Conservation (phyloP, 2,888 invertebrate genomes). For the Temnothorax rugatulus region DNA sequence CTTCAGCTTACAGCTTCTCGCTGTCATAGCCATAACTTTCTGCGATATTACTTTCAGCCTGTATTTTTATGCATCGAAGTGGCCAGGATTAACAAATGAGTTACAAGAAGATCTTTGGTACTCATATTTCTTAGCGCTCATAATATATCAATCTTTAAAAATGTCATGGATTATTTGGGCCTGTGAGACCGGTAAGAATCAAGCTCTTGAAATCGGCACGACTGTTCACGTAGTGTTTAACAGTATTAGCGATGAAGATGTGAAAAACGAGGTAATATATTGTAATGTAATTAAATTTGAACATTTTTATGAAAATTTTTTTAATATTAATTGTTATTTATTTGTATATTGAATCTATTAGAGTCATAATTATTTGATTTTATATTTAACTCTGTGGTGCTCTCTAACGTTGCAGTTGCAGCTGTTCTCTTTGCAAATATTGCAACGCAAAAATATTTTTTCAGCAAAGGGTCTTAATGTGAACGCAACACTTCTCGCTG, state of each 20-base stretch:
- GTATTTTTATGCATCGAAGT: background rate
- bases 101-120: background rate
- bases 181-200: background rate
- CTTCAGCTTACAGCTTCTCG: slow-evolving; percentile 1
- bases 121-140: background rate
- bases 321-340: background rate
- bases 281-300: background rate
- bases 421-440: slow-evolving; percentile 9
- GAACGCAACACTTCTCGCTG: background rate
- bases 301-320: background rate
- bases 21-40: background rate
- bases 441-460: slow-evolving; percentile 1
- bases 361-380: background rate
- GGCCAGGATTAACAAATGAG: too few relatives aligned
- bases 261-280: background rate
- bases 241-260: background rate
- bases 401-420: slow-evolving; percentile 1
- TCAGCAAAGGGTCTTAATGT: background rate
- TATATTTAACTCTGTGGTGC: background rate
- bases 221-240: background rate
- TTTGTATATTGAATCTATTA: background rate
- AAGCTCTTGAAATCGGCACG: background rate
- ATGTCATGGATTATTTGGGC: background rate
- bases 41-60: background rate
- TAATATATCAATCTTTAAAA: background rate